phyloP scores from a whole-genome alignment of 2,797 vertebrate species.

The Sebastes flavidus region DNA sequence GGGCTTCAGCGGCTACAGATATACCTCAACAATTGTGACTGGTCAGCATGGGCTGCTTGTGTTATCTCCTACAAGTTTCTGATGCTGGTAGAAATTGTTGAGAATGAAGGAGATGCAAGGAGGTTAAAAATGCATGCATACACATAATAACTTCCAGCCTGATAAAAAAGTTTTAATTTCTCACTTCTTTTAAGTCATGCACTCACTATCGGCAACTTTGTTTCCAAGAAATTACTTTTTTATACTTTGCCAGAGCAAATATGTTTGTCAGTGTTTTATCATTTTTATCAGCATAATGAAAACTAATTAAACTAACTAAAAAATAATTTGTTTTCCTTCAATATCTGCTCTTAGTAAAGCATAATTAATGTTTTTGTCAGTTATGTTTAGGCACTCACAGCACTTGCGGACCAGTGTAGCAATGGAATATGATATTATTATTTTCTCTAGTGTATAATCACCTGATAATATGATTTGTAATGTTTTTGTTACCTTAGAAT shows the following conservation, averaged over 20 bases:
- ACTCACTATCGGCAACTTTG: background rate
- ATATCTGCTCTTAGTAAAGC: background rate
- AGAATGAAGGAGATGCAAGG: background rate
- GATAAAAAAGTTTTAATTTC: background rate
- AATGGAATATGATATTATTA: no score
- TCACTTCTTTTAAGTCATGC: background rate
- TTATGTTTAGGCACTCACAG: background rate
- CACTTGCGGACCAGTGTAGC: no score
- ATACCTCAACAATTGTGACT: background rate
- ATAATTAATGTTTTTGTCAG: background rate
- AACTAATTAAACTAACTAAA: background rate
- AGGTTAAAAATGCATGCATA: background rate
- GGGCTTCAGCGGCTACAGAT: background rate
- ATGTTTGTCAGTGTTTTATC: background rate
- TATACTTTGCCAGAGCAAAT: background rate
- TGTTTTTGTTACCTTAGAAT: no score
- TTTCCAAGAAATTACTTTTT: background rate
- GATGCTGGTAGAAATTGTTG: background rate
- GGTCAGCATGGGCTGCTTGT: background rate
- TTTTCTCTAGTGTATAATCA: no score
- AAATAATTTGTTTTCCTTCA: background rate
- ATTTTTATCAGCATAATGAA: background rate
- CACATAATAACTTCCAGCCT: background rate
- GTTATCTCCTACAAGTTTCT: background rate
- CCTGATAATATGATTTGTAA: no score